phyloP scores from a whole-genome alignment of 2,113 vertebrate species.

The Ursus arctos region DNA sequence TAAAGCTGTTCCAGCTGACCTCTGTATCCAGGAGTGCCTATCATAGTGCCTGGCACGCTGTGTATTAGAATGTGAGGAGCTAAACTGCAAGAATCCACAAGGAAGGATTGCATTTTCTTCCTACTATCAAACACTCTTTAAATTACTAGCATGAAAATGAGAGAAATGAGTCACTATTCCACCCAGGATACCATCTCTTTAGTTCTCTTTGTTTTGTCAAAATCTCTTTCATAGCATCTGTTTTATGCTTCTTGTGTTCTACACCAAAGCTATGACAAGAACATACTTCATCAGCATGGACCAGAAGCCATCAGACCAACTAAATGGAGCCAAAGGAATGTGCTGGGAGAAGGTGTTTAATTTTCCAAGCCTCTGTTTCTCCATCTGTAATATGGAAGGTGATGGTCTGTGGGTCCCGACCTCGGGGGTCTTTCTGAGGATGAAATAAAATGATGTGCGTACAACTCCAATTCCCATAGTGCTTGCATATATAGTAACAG shows the following conservation, averaged over 20 bases:
- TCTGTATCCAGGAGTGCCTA: neutral
- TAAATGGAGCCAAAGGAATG: neutral
- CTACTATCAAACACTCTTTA: neutral
- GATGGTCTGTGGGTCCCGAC: neutral
- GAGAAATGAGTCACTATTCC: neutral
- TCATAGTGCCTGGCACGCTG: fast-evolving
- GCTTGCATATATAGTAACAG: fast-evolving
- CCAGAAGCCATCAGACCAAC: neutral
- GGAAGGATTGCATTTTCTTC: neutral
- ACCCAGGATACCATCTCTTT: neutral
- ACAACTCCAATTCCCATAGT: neutral
- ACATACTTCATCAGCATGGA: neutral
- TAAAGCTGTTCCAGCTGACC: neutral
- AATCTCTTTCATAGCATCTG: neutral
- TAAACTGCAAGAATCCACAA: neutral
- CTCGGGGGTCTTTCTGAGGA: neutral
- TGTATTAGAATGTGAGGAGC: neutral
- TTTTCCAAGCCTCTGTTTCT: neutral
- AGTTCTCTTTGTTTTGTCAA: neutral
- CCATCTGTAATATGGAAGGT: neutral
- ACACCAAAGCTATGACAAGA: neutral
- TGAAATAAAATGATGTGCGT: neutral
- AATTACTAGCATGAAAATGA: neutral
- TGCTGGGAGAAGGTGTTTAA: neutral
- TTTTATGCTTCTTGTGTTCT: neutral